Evolutionary conservation across 2,797 vertebrate species (phyloP).

Genomic region (Botia almorhae): DNA sequence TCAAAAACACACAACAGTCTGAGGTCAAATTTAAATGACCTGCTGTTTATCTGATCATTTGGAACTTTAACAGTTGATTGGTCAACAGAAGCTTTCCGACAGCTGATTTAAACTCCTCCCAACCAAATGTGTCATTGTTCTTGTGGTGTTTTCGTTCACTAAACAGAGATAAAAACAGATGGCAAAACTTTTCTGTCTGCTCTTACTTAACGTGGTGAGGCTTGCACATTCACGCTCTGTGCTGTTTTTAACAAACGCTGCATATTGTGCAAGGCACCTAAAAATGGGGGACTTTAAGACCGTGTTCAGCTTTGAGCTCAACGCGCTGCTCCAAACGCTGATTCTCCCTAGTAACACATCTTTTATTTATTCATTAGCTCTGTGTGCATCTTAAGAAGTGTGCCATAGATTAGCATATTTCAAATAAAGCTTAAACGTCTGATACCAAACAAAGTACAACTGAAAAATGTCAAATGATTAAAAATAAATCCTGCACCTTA

Average conservation of each 20-base stretch:
- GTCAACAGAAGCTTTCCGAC: not conserved
- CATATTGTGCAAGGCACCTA: not conserved
- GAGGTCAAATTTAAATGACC: too few species aligned
- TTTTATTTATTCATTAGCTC: slow-evolving; percentile 56
- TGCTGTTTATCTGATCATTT: too few species aligned
- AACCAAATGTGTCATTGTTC: too few species aligned
- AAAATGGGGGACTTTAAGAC: slow-evolving; percentile 32
- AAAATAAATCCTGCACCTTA: not conserved
- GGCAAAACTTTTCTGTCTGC: too few species aligned
- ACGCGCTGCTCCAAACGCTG: slow-evolving; percentile 7
- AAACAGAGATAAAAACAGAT: not conserved
- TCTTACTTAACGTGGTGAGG: too few species aligned
- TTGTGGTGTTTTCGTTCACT: too few species aligned
- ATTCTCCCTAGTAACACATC: slow-evolving; percentile 37
- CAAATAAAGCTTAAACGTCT: not conserved
- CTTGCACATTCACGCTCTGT: too few species aligned
- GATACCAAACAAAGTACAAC: not conserved
- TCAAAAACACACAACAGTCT: too few species aligned
- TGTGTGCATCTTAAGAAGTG: slow-evolving; percentile 29
- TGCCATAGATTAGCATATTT: slow-evolving; percentile 22
- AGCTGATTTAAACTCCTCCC: too few species aligned
- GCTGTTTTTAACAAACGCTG: not conserved
- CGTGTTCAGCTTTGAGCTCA: not conserved
- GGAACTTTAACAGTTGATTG: not conserved
- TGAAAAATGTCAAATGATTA: not conserved